Evolutionary conservation across 2,888 invertebrate species (phyloP).

Genomic region (Argyresthia albistria): DNA sequence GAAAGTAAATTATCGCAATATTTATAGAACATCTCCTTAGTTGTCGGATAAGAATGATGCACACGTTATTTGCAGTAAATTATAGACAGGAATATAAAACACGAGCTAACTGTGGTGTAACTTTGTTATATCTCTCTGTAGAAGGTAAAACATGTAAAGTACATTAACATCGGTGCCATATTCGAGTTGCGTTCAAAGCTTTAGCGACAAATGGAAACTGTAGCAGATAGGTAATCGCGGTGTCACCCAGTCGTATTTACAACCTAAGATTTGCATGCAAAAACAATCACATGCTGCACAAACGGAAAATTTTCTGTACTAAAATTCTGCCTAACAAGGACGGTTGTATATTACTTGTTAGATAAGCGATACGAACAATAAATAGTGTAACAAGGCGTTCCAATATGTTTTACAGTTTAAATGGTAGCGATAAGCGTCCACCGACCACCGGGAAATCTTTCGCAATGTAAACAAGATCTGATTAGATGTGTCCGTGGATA

Average conservation of each 20-base stretch:
- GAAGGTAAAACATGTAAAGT: conserved; percentile 20
- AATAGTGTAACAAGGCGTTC: conserved; percentile 43
- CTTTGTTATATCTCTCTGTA: conserved; percentile 8
- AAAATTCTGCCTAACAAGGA: conserved; percentile 54
- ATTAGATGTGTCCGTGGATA: conserved; percentile 52
- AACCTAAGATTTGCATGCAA: conserved; percentile 45
- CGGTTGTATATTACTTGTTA: conserved; percentile 39
- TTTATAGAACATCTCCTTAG: background rate
- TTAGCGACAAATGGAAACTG: conserved; percentile 43
- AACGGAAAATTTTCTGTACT: conserved; percentile 41
- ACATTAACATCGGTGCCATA: conserved; percentile 26
- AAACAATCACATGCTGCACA: conserved; percentile 44
- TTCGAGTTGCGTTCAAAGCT: conserved; percentile 15
- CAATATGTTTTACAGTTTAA: conserved; percentile 51
- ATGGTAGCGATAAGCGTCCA: conserved; percentile 32
- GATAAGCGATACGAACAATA: conserved; percentile 55
- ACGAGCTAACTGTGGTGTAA: background rate
- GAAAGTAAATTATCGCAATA: background rate
- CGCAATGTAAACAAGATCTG: conserved; percentile 60
- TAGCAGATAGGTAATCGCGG: conserved; percentile 45
- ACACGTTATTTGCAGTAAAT: background rate
- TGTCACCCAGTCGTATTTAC: conserved; percentile 37
- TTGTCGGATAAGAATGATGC: background rate
- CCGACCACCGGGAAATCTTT: conserved; percentile 31
- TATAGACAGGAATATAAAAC: background rate